Percentiles rank a stretch among this genome's conserved stretches.
Evolutionary conservation across 2,113 vertebrate genomes (phyloP).

Genomic region (Nothocercus nigrocapillus): DNA sequence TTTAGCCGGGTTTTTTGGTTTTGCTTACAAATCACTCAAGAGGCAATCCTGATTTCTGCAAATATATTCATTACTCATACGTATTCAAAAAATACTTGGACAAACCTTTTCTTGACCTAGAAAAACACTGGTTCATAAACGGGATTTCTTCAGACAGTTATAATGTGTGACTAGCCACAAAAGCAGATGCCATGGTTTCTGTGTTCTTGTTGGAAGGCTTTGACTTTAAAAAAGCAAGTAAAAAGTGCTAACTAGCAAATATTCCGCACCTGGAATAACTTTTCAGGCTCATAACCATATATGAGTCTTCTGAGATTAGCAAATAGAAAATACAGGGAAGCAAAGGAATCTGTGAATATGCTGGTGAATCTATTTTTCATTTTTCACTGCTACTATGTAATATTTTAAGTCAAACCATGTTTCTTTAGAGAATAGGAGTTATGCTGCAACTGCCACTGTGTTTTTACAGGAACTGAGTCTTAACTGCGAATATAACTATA

Average conservation of each 20-base stretch:
- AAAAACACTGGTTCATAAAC: neutral
- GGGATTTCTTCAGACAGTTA: neutral
- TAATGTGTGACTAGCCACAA: neutral
- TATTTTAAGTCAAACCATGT: neutral
- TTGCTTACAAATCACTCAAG: constrained; percentile 60
- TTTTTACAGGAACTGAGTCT: neutral
- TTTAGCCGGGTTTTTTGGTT: neutral
- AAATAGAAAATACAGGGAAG: neutral
- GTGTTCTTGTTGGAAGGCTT: neutral
- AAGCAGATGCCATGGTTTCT: neutral
- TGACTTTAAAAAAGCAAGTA: neutral
- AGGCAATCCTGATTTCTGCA: constrained; percentile 18
- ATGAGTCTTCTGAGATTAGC: constrained; percentile 7
- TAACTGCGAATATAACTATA: neutral
- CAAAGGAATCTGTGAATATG: neutral
- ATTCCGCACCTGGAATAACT: neutral
- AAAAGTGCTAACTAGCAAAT: constrained; percentile 20
- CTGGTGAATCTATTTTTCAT: neutral
- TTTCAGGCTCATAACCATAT: constrained; percentile 22
- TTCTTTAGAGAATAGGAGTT: neutral
- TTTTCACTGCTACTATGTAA: neutral
- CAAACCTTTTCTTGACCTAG: constrained; percentile 3
- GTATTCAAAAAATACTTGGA: constrained; percentile 16
- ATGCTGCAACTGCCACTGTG: fast-evolving
- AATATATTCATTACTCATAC: constrained; percentile 5